phyloP scores from a whole-genome alignment of 2,113 vertebrate species.

The Thermophis baileyi region DNA sequence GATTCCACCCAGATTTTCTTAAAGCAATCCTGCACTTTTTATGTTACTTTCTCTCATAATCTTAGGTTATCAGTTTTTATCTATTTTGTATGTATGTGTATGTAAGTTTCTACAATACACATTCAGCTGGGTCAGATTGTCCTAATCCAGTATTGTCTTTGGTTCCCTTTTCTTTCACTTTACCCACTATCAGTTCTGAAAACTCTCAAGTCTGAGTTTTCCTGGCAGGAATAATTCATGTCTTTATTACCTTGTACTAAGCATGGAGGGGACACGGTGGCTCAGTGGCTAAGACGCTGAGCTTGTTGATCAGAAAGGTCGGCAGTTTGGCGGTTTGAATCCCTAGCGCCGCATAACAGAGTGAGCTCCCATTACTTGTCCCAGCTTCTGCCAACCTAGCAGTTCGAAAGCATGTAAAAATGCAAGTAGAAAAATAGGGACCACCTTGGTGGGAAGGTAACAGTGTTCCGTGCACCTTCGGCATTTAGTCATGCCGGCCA shows the following conservation, averaged over 20 bases:
- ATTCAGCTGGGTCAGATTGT: not conserved
- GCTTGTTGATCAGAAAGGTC: no score
- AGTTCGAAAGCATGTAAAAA: no score
- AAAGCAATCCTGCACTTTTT: conserved; percentile 44
- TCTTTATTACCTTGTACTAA: not conserved
- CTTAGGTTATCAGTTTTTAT: not conserved
- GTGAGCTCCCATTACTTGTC: no score
- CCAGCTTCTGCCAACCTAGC: no score
- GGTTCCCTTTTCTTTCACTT: not conserved
- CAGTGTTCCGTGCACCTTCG: no score
- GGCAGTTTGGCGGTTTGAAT: no score
- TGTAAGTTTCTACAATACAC: not conserved
- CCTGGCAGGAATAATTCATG: not conserved
- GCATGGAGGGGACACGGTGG: no score
- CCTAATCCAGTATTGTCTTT: not conserved
- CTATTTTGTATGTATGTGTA: not conserved
- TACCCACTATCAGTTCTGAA: not conserved
- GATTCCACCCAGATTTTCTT: conserved; percentile 18
- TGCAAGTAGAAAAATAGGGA: no score
- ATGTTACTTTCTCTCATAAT: conserved; percentile 34
- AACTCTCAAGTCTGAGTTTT: not conserved
- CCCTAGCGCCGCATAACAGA: no score
- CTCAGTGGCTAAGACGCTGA: no score
- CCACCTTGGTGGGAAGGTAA: no score
- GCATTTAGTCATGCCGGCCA: no score